A percentile compares a stretch with the other conserved stretches of the same genome.
Evolutionary conservation across 2,113 vertebrate species (phyloP).

Genomic region (Mohoua ochrocephala): DNA sequence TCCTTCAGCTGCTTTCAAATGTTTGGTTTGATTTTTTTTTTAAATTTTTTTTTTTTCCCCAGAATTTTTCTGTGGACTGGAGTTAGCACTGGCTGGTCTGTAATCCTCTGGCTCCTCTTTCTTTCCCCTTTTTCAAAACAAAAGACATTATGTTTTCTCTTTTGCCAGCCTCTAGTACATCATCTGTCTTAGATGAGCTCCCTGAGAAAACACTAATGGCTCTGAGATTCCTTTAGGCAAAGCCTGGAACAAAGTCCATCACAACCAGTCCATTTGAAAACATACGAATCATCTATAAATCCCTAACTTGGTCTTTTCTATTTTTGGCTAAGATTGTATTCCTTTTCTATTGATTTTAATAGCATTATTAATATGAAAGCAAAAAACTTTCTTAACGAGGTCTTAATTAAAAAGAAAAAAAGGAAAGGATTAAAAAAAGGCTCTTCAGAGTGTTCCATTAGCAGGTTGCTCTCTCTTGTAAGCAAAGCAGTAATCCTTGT

Average conservation of each 20-base stretch:
- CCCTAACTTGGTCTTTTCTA: not conserved
- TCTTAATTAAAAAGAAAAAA: not conserved
- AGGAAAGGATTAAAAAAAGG: not conserved
- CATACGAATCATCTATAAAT: not conserved
- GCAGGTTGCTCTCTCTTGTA: not conserved
- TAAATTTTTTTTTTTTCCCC: not conserved
- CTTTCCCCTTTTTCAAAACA: not conserved
- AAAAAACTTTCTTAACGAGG: not conserved
- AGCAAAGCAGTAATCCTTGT: not conserved
- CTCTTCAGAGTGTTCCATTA: not conserved
- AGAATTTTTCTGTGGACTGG: not conserved
- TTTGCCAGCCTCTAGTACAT: not conserved
- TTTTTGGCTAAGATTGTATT: not conserved
- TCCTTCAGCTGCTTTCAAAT: conserved; percentile 22
- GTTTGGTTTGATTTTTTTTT: not conserved
- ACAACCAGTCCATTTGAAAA: not conserved
- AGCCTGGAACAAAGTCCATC: not conserved
- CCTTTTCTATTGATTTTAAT: not conserved
- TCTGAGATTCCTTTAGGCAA: not conserved
- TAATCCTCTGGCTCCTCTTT: not conserved
- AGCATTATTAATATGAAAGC: not conserved
- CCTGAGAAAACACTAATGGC: not conserved
- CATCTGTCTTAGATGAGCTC: not conserved
- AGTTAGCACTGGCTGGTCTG: not conserved
- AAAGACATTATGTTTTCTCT: not conserved